These are phyloP conservation scores for Latheticus oryzae DNA, from an alignment of 2,888 invertebrate species.

Conservation along the genomic window DNA sequence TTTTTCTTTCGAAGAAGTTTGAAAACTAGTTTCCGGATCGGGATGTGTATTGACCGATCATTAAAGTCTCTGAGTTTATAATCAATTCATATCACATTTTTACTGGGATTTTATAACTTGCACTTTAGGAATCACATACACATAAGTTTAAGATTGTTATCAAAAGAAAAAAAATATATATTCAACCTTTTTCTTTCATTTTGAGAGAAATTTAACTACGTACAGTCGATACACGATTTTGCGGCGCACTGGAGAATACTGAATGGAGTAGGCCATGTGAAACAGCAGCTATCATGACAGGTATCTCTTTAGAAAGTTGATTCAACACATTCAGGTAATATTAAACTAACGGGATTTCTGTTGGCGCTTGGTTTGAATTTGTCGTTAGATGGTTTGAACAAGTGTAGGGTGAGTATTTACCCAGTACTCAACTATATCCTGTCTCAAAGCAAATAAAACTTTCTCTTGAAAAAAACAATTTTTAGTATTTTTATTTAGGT, in stretches of 20 bases:
- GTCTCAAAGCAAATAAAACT: too few relatives aligned
- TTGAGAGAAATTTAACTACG: slow-evolving; percentile 38
- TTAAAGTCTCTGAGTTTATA: slow-evolving; percentile 41
- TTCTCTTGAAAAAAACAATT: too few relatives aligned
- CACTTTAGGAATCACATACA: too few relatives aligned
- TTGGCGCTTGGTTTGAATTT: slow-evolving; percentile 17
- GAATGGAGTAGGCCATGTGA: slow-evolving; percentile 46
- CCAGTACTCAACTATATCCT: too few relatives aligned
- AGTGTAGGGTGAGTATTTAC: too few relatives aligned
- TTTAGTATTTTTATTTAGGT: too few relatives aligned
- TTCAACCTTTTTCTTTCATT: slow-evolving; percentile 42
- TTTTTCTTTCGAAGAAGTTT: slow-evolving; percentile 3
- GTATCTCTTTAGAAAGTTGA: slow-evolving; percentile 48
- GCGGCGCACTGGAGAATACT: slow-evolving; percentile 44
- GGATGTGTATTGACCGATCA: slow-evolving; percentile 38
- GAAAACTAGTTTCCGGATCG: slow-evolving; percentile 18
- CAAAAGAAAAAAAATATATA: slow-evolving; percentile 6
- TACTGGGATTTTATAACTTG: not conserved
- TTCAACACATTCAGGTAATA: slow-evolving; percentile 25
- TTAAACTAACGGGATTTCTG: slow-evolving; percentile 18
- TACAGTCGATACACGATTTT: slow-evolving; percentile 50
- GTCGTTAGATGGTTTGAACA: not conserved
- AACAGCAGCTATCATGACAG: slow-evolving; percentile 40
- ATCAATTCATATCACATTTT: slow-evolving; percentile 18
- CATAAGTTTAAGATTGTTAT: not conserved